Evolutionary conservation across 2,888 invertebrate species (phyloP).

Genomic region (Stomorhina lunata): DNA sequence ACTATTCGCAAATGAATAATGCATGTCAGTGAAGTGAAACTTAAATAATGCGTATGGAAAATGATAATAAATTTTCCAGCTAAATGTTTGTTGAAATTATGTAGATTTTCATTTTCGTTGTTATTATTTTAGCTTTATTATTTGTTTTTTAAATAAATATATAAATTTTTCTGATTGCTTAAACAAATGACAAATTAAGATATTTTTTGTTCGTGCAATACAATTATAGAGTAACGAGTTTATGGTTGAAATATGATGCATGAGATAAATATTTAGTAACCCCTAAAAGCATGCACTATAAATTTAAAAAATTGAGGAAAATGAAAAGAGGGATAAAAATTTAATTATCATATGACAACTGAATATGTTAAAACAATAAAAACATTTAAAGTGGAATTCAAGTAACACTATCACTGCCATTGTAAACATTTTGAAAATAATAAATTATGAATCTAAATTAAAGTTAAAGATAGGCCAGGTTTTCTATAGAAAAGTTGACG

Average conservation of each 20-base stretch:
- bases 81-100: conserved; percentile 44
- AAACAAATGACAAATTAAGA: conserved; percentile 61
- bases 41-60: conserved; percentile 39
- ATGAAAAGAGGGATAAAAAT: not conserved
- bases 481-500: no score
- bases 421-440: no score
- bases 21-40: conserved; percentile 40
- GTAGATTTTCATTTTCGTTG: conserved; percentile 28
- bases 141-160: not conserved
- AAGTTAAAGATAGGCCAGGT: no score
- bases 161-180: not conserved
- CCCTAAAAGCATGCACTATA: conserved; percentile 37
- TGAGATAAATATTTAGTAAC: not conserved
- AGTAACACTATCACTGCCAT: no score
- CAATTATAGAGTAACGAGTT: conserved; percentile 13
- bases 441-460: no score
- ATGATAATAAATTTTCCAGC: conserved; percentile 55
- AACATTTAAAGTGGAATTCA: no score
- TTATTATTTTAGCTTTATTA: not conserved
- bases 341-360: conserved; percentile 46
- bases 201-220: conserved; percentile 24
- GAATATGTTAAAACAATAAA: conserved; percentile 60
- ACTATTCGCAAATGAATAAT: conserved; percentile 7
- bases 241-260: not conserved
- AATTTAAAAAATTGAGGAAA: conserved; percentile 1